These are phyloP conservation scores for Rosalia funebris DNA, from an alignment of 2,888 invertebrate genomes.

Conservation along the genomic window DNA sequence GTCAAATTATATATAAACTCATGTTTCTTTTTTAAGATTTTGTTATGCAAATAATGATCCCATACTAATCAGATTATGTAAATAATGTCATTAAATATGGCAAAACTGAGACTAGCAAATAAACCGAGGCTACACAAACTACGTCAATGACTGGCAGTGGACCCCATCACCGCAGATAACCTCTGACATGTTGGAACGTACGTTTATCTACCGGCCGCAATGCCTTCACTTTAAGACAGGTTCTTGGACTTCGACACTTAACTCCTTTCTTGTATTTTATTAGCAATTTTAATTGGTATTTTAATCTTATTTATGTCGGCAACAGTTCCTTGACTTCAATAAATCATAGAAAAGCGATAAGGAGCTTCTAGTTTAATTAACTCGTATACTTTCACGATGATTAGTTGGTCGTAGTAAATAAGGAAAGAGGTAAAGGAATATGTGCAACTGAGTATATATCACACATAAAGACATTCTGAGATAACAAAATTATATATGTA, in stretches of 20 bases:
- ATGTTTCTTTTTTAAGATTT: too few relatives aligned
- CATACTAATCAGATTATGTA: too few relatives aligned
- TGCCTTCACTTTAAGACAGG: conserved; percentile 42
- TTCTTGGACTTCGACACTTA: conserved; percentile 49
- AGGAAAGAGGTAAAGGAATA: too few relatives aligned
- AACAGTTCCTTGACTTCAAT: conserved; percentile 44
- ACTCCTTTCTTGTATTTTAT: conserved; percentile 37
- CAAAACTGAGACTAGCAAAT: too few relatives aligned
- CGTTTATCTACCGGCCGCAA: conserved; percentile 47
- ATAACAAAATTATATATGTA: too few relatives aligned
- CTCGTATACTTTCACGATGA: not conserved
- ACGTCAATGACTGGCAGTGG: conserved; percentile 43
- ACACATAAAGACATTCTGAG: too few relatives aligned
- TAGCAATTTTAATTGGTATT: conserved; percentile 30
- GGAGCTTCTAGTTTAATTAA: conserved; percentile 27
- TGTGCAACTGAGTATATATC: too few relatives aligned
- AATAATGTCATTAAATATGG: too few relatives aligned
- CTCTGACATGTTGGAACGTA: conserved; percentile 42
- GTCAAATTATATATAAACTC: too few relatives aligned
- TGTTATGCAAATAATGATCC: too few relatives aligned
- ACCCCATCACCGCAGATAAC: conserved; percentile 40
- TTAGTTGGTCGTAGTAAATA: too few relatives aligned
- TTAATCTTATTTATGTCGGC: conserved; percentile 47
- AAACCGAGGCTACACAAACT: conserved; percentile 25
- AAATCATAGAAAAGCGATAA: conserved; percentile 35